Conservation (phyloP, 2,113 vertebrate genomes). For the Emydocephalus ijimae region DNA sequence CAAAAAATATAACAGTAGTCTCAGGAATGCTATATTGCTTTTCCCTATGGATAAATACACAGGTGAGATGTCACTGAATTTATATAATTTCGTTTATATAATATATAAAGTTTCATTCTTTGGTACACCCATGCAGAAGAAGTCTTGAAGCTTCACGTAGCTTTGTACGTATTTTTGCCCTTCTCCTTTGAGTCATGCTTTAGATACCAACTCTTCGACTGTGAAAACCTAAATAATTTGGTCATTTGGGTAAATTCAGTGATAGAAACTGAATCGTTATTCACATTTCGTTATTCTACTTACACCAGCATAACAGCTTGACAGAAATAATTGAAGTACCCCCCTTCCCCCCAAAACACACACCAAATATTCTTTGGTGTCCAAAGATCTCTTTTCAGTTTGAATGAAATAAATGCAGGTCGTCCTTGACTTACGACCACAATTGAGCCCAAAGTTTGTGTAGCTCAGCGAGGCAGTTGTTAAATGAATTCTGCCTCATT, state of each 20-base stretch:
- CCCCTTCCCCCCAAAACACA: background rate
- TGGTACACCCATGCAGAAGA: too few relatives aligned
- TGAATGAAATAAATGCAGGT: background rate
- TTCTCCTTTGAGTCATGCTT: background rate
- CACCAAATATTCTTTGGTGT: background rate
- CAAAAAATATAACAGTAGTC: too few relatives aligned
- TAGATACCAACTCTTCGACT: background rate
- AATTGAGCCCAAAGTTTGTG: background rate
- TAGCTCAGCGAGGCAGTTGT: background rate
- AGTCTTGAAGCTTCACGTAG: background rate
- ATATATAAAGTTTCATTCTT: too few relatives aligned
- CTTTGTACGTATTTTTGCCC: background rate
- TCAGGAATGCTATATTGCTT: too few relatives aligned
- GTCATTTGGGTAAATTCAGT: background rate
- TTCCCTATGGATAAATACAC: too few relatives aligned
- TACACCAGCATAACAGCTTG: background rate
- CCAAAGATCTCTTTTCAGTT: background rate
- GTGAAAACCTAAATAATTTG: background rate
- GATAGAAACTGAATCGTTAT: background rate
- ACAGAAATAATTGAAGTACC: background rate
- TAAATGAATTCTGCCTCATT: background rate
- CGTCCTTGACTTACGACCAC: background rate
- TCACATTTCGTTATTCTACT: background rate
- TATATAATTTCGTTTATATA: too few relatives aligned
- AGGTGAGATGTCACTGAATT: too few relatives aligned